Evolutionary conservation across 2,113 vertebrate genomes (phyloP).

Genomic region (Kryptolebias marmoratus): DNA sequence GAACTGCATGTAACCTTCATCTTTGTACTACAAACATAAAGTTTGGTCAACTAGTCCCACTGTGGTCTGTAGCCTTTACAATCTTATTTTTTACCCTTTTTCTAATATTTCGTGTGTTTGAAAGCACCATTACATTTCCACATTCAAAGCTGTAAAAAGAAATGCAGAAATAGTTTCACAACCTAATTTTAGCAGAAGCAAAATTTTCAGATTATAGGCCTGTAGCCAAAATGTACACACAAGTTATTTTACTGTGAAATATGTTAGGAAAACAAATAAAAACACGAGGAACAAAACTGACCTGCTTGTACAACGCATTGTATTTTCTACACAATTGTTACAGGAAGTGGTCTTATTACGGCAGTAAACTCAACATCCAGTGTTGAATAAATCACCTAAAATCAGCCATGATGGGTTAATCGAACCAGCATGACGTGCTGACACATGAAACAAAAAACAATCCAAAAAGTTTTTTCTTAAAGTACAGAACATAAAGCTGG

Average conservation of each 20-base stretch:
- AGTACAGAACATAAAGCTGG: conserved; percentile 41
- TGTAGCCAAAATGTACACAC: conserved; percentile 36
- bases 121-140: conserved; percentile 53
- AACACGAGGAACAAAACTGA: conserved; percentile 26
- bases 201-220: conserved; percentile 26
- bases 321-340: conserved; percentile 35
- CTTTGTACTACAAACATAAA: conserved; percentile 19
- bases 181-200: conserved; percentile 2
- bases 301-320: conserved; percentile 40
- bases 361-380: conserved; percentile 75
- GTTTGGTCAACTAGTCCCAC: conserved; percentile 16
- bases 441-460: conserved; percentile 35
- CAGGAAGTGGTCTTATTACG: conserved; percentile 23
- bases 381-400: conserved; percentile 68
- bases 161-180: conserved; percentile 22
- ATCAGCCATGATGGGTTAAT: conserved; percentile 35
- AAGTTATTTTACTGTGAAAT: conserved; percentile 33
- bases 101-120: not conserved
- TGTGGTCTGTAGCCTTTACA: conserved; percentile 22
- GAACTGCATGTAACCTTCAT: conserved; percentile 36
- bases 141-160: conserved; percentile 23
- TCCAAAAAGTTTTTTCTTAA: conserved; percentile 11
- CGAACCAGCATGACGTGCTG: conserved; percentile 18
- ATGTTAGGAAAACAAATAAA: conserved; percentile 37
- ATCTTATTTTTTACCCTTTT: conserved; percentile 10